Evolutionary conservation across 2,797 vertebrate genomes (phyloP).

Genomic region (Anguilla megastoma): DNA sequence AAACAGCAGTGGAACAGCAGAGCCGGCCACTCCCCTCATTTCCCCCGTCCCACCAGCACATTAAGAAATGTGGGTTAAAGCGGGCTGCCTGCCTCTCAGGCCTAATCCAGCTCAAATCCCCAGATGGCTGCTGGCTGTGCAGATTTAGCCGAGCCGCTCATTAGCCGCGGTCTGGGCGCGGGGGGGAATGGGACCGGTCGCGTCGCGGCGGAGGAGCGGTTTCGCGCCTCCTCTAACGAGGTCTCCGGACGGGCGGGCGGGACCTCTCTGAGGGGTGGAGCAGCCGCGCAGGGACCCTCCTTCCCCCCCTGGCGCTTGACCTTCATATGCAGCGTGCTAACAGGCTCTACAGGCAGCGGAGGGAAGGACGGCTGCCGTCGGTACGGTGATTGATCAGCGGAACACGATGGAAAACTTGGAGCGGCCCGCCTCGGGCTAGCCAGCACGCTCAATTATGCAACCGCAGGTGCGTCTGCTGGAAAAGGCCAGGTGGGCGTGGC

Average conservation of each 20-base stretch:
- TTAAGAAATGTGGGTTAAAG: conserved; percentile 37
- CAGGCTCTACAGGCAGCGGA: neutral
- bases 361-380: neutral
- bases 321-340: neutral
- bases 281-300: neutral
- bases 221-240: neutral
- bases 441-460: neutral
- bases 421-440: neutral
- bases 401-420: neutral
- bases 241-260: neutral
- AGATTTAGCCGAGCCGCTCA: conserved; percentile 33
- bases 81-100: conserved; percentile 32
- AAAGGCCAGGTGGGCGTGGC: neutral
- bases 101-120: conserved; percentile 41
- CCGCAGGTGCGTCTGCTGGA: neutral
- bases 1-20: neutral
- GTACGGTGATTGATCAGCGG: neutral
- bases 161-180: neutral
- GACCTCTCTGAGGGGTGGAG: neutral
- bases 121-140: conserved; percentile 33
- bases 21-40: neutral
- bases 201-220: no score
- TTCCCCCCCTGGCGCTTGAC: neutral
- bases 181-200: neutral
- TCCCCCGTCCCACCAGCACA: neutral